These are phyloP conservation scores for Pterostichus niger DNA, from an alignment of 2,888 invertebrate species.

Conservation along the genomic window DNA sequence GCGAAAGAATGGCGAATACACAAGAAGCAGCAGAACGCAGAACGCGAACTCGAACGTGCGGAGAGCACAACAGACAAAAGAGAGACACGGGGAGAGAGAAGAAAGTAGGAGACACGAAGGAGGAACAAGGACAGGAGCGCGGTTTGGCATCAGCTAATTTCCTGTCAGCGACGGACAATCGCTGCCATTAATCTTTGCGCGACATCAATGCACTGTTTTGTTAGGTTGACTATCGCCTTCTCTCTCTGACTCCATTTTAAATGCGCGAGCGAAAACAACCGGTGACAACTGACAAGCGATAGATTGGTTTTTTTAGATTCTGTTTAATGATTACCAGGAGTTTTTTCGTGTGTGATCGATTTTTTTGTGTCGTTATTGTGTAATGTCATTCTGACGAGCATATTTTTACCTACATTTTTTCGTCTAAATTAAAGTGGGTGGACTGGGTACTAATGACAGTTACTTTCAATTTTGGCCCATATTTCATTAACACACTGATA, in stretches of 20 bases:
- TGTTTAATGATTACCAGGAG: conserved; percentile 71
- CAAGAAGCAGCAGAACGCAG: conserved; percentile 43
- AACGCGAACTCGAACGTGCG: conserved; percentile 1
- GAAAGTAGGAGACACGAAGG: not conserved
- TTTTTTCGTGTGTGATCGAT: conserved; percentile 63
- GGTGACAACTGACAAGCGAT: conserved; percentile 76
- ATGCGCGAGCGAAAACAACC: conserved; percentile 72
- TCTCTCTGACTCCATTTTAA: conserved; percentile 61
- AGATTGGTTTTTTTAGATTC: conserved; percentile 75
- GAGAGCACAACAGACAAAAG: conserved; percentile 39
- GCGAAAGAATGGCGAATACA: conserved; percentile 41
- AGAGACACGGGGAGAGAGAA: conserved; percentile 3
- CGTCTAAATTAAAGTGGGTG: conserved; percentile 47
- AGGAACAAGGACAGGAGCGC: conserved; percentile 36
- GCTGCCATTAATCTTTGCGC: conserved; percentile 75
- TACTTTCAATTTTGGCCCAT: conserved; percentile 45
- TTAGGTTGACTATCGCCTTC: conserved; percentile 68
- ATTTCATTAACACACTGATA: conserved; percentile 26
- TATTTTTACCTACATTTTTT: conserved; percentile 55
- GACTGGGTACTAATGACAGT: conserved; percentile 28
- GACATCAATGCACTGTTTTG: conserved; percentile 75
- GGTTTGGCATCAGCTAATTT: conserved; percentile 71
- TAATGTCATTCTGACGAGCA: conserved; percentile 48
- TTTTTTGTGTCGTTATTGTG: conserved; percentile 57
- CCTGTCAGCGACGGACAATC: conserved; percentile 74